A percentile compares a stretch with the other conserved stretches of the same genome.
Conservation (phyloP, 2,888 invertebrate genomes). For the Flexamia atlantica region DNA sequence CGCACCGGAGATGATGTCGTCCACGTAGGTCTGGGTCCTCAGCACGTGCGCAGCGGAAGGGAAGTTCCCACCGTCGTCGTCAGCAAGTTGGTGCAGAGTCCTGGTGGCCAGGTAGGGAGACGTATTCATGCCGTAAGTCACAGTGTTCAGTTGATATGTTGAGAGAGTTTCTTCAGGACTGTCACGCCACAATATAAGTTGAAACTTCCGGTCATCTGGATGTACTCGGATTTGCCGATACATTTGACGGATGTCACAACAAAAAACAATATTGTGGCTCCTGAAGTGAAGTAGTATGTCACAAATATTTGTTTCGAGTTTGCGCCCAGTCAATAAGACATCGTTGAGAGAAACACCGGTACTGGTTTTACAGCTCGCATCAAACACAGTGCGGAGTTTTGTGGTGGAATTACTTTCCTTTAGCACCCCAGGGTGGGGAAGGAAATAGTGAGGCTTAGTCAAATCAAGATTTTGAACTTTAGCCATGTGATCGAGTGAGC, state of each 20-base stretch:
- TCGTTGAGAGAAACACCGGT: background rate
- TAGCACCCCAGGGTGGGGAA: background rate
- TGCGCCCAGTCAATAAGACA: background rate
- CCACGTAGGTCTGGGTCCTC: slow-evolving; percentile 47
- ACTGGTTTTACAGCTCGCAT: background rate
- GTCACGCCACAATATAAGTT: too few species aligned
- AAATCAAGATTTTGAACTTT: too few species aligned
- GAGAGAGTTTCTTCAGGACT: too few species aligned
- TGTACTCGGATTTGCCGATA: slow-evolving; percentile 9
- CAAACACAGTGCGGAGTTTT: background rate
- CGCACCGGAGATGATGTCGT: slow-evolving; percentile 36
- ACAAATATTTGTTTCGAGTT: slow-evolving; percentile 38
- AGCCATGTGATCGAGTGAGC: slow-evolving; percentile 67
- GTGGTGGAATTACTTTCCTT: background rate
- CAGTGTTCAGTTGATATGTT: too few species aligned
- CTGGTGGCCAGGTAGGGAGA: too few species aligned
- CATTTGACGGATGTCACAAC: slow-evolving; percentile 51
- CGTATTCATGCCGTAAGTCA: too few species aligned
- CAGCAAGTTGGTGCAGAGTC: too few species aligned
- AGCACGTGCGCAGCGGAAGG: slow-evolving; percentile 33
- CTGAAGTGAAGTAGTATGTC: slow-evolving; percentile 25
- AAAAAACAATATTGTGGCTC: slow-evolving; percentile 33
- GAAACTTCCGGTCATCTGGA: too few species aligned
- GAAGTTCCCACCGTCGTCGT: slow-evolving; percentile 32
- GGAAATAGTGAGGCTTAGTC: background rate